Evolutionary conservation across 2,888 invertebrate genomes (phyloP).

Genomic region (Empis stercorea): DNA sequence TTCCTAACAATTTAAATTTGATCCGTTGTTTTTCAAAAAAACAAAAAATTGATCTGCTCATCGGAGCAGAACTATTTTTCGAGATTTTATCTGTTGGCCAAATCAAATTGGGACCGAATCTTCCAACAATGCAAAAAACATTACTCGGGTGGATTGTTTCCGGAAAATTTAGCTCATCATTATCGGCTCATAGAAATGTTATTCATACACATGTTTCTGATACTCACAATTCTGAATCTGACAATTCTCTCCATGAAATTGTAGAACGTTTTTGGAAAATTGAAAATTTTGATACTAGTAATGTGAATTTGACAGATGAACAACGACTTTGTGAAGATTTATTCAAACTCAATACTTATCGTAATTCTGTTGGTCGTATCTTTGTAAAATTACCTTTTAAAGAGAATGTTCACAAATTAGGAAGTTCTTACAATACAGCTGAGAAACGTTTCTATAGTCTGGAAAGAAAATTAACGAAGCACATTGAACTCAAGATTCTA

Average conservation of each 20-base stretch:
- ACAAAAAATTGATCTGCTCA: not conserved
- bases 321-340: conserved; percentile 9
- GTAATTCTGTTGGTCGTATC: conserved; percentile 5
- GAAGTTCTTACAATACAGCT: not conserved
- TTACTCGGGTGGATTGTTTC: conserved; percentile 10
- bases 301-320: conserved; percentile 5
- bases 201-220: too few species aligned
- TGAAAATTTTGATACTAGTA: conserved; percentile 7
- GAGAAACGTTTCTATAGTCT: not conserved
- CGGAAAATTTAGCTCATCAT: not conserved
- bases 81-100: conserved; percentile 11
- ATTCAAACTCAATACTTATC: conserved; percentile 5
- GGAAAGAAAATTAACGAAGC: not conserved
- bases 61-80: conserved; percentile 9
- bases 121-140: conserved; percentile 10
- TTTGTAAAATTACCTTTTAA: conserved; percentile 10
- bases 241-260: not conserved
- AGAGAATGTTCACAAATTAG: not conserved
- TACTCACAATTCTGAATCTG: not conserved
- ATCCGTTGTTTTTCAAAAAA: not conserved
- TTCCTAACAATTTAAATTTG: not conserved
- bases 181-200: too few species aligned
- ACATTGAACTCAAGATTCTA: conserved; percentile 6
- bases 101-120: conserved; percentile 9
- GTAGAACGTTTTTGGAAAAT: conserved; percentile 10